A percentile compares a stretch with the other conserved stretches of the same genome.
Conservation (phyloP, 2,113 vertebrate species). For the Sus scrofa region DNA sequence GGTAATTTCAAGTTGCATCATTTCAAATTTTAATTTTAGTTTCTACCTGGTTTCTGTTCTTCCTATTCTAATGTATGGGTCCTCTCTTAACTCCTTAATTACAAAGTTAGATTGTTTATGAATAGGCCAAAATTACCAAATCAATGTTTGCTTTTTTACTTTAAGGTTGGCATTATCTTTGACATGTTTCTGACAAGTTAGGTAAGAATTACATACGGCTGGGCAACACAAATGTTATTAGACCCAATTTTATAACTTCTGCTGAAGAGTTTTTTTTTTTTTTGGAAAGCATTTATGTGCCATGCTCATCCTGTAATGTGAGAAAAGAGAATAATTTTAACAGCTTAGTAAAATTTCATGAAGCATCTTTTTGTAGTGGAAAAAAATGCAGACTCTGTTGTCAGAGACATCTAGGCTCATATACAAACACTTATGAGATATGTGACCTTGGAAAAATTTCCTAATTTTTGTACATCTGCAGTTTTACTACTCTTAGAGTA, state of each 20-base stretch:
- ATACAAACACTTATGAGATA: background rate
- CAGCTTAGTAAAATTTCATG: background rate
- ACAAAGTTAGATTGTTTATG: background rate
- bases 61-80: background rate
- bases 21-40: conserved; percentile 9
- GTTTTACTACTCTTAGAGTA: background rate
- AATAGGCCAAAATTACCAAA: background rate
- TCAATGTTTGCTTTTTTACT: background rate
- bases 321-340: conserved; percentile 22
- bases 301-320: background rate
- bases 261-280: background rate
- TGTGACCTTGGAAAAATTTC: background rate
- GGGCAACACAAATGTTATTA: background rate
- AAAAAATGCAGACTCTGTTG: background rate
- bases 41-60: background rate
- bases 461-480: background rate
- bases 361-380: background rate
- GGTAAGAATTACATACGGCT: background rate
- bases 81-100: conserved; percentile 7
- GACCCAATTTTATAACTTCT: background rate
- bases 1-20: background rate
- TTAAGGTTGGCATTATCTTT: background rate
- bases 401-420: background rate
- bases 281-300: conserved; percentile 20
- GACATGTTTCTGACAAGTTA: background rate